These are phyloP conservation scores for Eulemur macaco DNA, from an alignment of 2,113 vertebrate genomes.

Conservation along the genomic window DNA sequence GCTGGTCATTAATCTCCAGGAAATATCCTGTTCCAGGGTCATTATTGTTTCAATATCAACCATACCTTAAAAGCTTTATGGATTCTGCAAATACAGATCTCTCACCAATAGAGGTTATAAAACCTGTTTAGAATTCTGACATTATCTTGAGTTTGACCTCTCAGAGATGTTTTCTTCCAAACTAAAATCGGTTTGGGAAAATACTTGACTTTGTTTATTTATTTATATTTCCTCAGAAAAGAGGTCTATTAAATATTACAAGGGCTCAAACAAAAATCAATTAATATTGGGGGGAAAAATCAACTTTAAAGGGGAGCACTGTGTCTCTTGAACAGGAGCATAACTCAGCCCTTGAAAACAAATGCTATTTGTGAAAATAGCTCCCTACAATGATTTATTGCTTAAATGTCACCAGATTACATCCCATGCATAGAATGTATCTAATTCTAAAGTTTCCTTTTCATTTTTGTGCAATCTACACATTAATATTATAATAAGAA, in stretches of 20 bases:
- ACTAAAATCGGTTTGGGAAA: constrained; percentile 50
- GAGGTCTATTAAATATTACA: constrained; percentile 13
- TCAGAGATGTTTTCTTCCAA: constrained; percentile 58
- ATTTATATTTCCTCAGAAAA: constrained; percentile 17
- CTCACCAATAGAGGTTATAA: constrained; percentile 74
- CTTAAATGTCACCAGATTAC: neutral
- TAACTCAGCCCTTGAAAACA: neutral
- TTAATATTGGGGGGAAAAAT: neutral
- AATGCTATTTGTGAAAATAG: constrained; percentile 16
- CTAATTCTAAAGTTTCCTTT: constrained; percentile 28
- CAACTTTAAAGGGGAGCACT: neutral
- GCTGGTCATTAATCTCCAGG: constrained; percentile 86
- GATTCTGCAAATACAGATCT: constrained; percentile 77
- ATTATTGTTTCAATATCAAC: constrained; percentile 86
- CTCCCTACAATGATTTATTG: neutral
- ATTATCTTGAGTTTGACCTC: constrained; percentile 66
- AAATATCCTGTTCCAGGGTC: constrained; percentile 86
- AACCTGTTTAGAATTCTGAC: constrained; percentile 74
- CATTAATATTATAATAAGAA: neutral
- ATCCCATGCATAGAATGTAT: neutral
- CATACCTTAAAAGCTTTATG: constrained; percentile 81
- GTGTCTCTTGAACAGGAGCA: neutral
- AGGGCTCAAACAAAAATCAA: neutral
- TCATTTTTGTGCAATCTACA: neutral
- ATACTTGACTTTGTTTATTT: constrained; percentile 21